Evolutionary conservation across 1,140 invertebrate genomes (phyloP).

Genomic region (Polypedilum pembai): DNA sequence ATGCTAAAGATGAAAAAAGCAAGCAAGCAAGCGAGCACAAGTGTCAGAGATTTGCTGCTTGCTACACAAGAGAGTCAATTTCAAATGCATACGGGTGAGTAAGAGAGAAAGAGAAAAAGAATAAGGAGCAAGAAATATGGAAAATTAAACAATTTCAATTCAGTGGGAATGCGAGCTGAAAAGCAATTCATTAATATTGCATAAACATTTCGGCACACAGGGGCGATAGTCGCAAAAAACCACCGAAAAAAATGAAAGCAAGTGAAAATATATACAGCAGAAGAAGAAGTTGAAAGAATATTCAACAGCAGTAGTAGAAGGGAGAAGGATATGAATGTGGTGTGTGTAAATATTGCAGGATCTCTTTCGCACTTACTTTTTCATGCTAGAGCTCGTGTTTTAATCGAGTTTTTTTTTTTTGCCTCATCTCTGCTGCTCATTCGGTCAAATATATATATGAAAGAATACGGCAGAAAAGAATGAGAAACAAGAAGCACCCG

Average conservation of each 20-base stretch:
- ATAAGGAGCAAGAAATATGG: slow-evolving; percentile 20
- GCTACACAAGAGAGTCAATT: slow-evolving; percentile 17
- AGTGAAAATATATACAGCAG: not conserved
- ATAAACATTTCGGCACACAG: slow-evolving; percentile 26
- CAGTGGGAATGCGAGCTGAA: slow-evolving; percentile 19
- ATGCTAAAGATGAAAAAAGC: too few relatives aligned
- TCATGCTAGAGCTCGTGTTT: slow-evolving; percentile 1
- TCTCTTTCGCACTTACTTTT: slow-evolving; percentile 21
- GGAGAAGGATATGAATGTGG: not conserved
- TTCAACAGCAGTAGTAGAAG: not conserved
- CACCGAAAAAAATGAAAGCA: not conserved
- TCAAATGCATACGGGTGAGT: not conserved
- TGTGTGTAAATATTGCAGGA: slow-evolving; percentile 21
- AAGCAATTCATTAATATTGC: slow-evolving; percentile 28
- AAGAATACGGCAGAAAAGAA: not conserved
- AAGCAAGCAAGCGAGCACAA: too few relatives aligned
- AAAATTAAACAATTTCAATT: slow-evolving; percentile 28
- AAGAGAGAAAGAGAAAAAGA: not conserved
- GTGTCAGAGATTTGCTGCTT: not conserved
- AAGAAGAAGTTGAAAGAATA: not conserved
- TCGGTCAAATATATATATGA: too few relatives aligned
- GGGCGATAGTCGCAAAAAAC: slow-evolving; percentile 13
- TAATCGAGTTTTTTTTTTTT: slow-evolving; percentile 11
- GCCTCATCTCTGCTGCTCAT: not conserved
- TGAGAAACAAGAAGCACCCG: not conserved